phyloP scores from a whole-genome alignment of 1,140 invertebrate genomes.

The Campoletis sonorensis region DNA sequence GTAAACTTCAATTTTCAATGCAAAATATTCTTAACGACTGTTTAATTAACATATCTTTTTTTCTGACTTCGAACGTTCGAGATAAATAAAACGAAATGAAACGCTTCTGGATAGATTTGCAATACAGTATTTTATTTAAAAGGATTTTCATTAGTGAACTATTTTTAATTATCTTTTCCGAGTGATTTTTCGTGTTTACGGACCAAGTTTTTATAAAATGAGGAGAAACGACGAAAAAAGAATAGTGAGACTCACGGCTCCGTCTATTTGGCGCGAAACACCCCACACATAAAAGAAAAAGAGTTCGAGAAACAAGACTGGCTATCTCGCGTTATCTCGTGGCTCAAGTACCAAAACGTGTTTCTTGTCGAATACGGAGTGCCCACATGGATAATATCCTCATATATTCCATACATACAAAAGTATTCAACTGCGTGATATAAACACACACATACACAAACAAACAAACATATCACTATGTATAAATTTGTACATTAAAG shows the following conservation, averaged over 20 bases:
- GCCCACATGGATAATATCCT: conserved; percentile 45
- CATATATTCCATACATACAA: conserved; percentile 14
- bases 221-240: not conserved
- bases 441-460: conserved; percentile 1
- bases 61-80: too few species aligned
- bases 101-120: too few species aligned
- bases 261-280: not conserved
- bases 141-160: too few species aligned
- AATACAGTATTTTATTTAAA: not conserved
- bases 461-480: not conserved
- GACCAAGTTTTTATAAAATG: not conserved
- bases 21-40: too few species aligned
- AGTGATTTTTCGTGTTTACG: not conserved
- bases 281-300: conserved; percentile 7
- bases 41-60: too few species aligned
- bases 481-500: not conserved
- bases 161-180: too few species aligned
- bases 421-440: not conserved
- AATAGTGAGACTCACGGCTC: not conserved
- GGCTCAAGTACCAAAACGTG: conserved; percentile 73
- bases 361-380: conserved; percentile 69
- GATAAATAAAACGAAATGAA: too few species aligned
- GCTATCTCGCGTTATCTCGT: conserved; percentile 68
- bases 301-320: conserved; percentile 30
- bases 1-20: too few species aligned